These are phyloP conservation scores for Premnoplex brunnescens DNA, from an alignment of 2,797 vertebrate species.

Conservation along the genomic window DNA sequence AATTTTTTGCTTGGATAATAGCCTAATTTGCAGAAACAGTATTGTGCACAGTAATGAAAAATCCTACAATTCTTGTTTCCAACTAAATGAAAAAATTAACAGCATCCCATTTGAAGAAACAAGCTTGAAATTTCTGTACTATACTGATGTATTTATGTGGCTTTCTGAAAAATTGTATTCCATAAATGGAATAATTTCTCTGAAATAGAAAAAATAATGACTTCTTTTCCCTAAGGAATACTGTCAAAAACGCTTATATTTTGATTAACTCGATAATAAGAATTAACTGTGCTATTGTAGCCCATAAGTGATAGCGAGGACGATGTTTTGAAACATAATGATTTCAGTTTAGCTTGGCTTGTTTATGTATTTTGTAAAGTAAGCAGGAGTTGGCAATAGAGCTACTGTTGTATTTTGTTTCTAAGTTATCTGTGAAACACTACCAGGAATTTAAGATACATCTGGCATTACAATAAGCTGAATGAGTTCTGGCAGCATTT, in stretches of 20 bases:
- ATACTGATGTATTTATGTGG: neutral
- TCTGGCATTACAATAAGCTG: neutral
- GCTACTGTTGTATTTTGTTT: neutral
- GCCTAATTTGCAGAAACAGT: neutral
- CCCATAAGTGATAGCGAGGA: neutral
- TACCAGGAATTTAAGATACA: constrained; percentile 12
- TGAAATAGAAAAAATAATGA: neutral
- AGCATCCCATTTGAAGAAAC: neutral
- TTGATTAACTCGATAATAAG: neutral
- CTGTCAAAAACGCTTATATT: neutral
- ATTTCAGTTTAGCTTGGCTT: neutral
- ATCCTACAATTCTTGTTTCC: neutral
- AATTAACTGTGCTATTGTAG: neutral
- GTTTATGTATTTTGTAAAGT: neutral
- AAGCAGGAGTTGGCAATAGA: neutral
- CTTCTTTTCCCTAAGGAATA: neutral
- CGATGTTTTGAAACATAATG: neutral
- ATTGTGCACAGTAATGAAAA: neutral
- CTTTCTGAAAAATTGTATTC: neutral
- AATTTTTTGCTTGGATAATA: neutral
- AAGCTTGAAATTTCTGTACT: neutral
- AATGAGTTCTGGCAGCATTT: neutral
- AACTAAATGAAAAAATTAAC: neutral
- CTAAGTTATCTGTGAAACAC: neutral
- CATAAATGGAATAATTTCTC: neutral